phyloP scores from a whole-genome alignment of 2,797 vertebrate species.

The Serranus cabrilla region DNA sequence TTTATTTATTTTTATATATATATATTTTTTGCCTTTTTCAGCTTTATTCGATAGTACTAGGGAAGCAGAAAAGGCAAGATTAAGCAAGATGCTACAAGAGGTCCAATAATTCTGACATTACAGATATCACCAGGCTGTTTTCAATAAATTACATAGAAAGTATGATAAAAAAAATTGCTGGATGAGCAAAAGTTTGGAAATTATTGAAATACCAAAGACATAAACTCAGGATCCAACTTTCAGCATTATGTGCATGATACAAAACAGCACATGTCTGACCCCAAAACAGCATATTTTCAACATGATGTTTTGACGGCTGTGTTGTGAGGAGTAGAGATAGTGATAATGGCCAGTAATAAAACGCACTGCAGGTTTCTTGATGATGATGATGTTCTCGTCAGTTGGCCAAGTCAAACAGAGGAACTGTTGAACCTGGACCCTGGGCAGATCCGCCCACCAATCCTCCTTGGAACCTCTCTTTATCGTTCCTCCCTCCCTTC shows the following conservation, averaged over 20 bases:
- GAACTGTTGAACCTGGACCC: constrained; percentile 71
- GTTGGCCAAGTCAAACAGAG: constrained; percentile 79
- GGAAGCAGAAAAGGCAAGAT: too few relatives aligned
- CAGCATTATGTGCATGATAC: constrained; percentile 18
- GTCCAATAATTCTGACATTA: constrained; percentile 8
- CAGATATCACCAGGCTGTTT: constrained; percentile 20
- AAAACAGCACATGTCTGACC: constrained; percentile 42
- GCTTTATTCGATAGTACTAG: too few relatives aligned
- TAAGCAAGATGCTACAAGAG: background rate
- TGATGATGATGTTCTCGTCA: constrained; percentile 57
- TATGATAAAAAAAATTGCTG: background rate
- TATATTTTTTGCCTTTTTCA: too few relatives aligned
- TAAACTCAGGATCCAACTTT: background rate
- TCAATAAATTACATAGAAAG: background rate
- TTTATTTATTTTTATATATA: too few relatives aligned
- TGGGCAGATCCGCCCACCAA: constrained; percentile 62
- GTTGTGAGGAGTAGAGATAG: constrained; percentile 29
- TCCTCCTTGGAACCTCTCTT: constrained; percentile 56
- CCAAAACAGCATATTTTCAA: constrained; percentile 57
- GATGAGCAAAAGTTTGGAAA: constrained; percentile 17
- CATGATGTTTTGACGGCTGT: constrained; percentile 59
- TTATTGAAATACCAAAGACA: constrained; percentile 1
- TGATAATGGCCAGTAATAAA: constrained; percentile 51
- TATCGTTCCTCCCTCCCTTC: constrained; percentile 65
- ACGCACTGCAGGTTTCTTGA: constrained; percentile 36